Evolutionary conservation across 2,797 vertebrate genomes (phyloP).

Genomic region (Benthosema pterotum): DNA sequence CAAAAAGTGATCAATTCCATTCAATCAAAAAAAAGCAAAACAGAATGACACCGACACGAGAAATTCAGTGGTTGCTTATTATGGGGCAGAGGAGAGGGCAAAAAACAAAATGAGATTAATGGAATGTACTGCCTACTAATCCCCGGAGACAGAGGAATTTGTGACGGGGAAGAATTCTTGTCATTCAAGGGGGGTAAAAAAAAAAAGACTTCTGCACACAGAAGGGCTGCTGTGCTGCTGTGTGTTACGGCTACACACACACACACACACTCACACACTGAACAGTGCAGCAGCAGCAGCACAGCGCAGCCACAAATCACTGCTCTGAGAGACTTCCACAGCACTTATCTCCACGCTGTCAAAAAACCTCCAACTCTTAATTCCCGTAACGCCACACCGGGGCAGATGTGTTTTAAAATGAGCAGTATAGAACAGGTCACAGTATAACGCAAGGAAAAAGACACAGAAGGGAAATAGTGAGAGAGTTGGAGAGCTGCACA

Average conservation of each 20-base stretch:
- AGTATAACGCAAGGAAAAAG: not conserved
- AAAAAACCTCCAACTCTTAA: conserved; percentile 28
- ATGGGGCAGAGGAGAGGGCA: conserved; percentile 1
- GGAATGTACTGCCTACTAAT: conserved; percentile 73
- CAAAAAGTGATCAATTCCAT: conserved; percentile 3
- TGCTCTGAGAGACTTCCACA: conserved; percentile 37
- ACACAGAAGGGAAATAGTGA: conserved; percentile 11
- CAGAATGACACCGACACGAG: not conserved
- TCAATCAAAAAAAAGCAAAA: conserved; percentile 39
- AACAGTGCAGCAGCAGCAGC: conserved; percentile 31
- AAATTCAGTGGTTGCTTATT: conserved; percentile 14
- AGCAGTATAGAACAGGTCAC: conserved; percentile 6
- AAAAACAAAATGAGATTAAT: conserved; percentile 18
- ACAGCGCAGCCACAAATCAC: conserved; percentile 36
- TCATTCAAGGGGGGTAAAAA: conserved; percentile 72
- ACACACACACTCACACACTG: conserved; percentile 5
- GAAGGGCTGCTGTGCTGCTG: conserved; percentile 50
- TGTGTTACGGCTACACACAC: not conserved
- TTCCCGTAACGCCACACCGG: conserved; percentile 17
- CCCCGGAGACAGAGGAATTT: conserved; percentile 74
- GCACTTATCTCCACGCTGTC: conserved; percentile 34
- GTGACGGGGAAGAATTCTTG: conserved; percentile 78
- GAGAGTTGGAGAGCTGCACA: conserved; percentile 35
- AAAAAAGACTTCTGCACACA: conserved; percentile 56
- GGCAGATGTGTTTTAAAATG: conserved; percentile 8